Conservation (phyloP, 1,140 invertebrate species). For the Drosophila sulfurigaster region DNA sequence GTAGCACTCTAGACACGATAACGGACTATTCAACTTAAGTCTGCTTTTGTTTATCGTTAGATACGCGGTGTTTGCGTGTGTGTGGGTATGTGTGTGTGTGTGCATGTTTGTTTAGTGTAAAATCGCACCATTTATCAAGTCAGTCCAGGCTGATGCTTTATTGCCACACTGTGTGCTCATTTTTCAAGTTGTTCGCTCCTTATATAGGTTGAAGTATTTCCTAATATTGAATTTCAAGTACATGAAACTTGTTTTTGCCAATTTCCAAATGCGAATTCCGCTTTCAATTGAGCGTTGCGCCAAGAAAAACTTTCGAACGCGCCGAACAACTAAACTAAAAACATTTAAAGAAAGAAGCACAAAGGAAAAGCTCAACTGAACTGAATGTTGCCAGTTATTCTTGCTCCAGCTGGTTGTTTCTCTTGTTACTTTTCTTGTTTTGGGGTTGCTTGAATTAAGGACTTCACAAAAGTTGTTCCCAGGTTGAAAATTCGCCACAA, state of each 20-base stretch:
- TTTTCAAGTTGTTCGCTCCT: constrained; percentile 53
- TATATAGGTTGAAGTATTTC: constrained; percentile 5
- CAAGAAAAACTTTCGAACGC: constrained; percentile 46
- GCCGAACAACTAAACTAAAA: constrained; percentile 33
- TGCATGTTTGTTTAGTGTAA: constrained; percentile 50
- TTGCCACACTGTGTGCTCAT: constrained; percentile 57
- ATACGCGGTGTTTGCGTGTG: constrained; percentile 13
- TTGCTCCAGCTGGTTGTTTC: constrained; percentile 9
- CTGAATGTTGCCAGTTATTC: constrained; percentile 32
- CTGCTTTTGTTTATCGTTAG: constrained; percentile 38
- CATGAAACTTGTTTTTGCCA: constrained; percentile 51
- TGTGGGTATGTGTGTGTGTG: constrained; percentile 6
- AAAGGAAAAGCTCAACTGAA: constrained; percentile 30
- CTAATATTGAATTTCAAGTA: constrained; percentile 58
- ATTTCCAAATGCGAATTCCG: constrained; percentile 66
- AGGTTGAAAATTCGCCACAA: background rate
- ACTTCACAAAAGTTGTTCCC: background rate
- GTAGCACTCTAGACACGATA: constrained; percentile 60
- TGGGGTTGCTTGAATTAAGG: background rate
- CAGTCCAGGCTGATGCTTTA: constrained; percentile 50
- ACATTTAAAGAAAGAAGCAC: constrained; percentile 34
- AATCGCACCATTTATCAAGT: constrained; percentile 72
- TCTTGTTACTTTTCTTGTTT: background rate
- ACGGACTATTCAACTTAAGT: constrained; percentile 33
- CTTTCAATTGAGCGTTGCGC: constrained; percentile 63